Conservation (phyloP, 1,140 invertebrate genomes). For the Arctopsyche grandis region DNA sequence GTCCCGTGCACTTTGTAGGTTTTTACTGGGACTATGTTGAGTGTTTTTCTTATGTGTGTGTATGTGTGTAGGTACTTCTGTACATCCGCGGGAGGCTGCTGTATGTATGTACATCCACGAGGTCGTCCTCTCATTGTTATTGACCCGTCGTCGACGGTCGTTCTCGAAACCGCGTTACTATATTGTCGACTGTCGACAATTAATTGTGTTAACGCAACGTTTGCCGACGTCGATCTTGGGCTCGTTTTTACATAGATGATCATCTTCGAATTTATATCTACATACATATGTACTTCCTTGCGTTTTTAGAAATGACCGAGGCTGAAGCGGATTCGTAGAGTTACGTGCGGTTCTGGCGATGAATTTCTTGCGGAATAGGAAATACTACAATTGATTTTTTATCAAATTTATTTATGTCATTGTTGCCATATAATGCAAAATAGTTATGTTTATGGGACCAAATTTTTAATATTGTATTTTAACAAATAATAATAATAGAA, state of each 20-base stretch:
- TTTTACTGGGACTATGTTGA: neutral
- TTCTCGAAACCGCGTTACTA: slow-evolving; percentile 18
- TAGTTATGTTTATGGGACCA: no score
- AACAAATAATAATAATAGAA: no score
- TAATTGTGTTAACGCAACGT: neutral
- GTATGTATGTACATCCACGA: slow-evolving; percentile 19
- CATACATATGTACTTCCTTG: no score
- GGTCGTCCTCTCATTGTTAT: slow-evolving; percentile 45
- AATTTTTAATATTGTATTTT: no score
- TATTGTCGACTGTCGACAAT: neutral
- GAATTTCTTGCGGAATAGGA: no score
- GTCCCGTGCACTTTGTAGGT: neutral
- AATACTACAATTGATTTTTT: no score
- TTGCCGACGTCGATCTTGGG: neutral
- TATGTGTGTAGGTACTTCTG: neutral
- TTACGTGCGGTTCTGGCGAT: no score
- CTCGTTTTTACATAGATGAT: neutral
- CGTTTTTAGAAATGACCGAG: no score
- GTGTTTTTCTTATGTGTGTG: neutral
- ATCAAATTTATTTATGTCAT: no score
- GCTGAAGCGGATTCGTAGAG: no score
- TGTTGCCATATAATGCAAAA: no score
- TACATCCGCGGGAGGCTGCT: neutral
- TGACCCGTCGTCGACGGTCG: slow-evolving; percentile 34
- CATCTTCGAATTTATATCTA: no score